Conservation (phyloP, 2,797 vertebrate genomes). For the Mormyrops boulengeri region DNA sequence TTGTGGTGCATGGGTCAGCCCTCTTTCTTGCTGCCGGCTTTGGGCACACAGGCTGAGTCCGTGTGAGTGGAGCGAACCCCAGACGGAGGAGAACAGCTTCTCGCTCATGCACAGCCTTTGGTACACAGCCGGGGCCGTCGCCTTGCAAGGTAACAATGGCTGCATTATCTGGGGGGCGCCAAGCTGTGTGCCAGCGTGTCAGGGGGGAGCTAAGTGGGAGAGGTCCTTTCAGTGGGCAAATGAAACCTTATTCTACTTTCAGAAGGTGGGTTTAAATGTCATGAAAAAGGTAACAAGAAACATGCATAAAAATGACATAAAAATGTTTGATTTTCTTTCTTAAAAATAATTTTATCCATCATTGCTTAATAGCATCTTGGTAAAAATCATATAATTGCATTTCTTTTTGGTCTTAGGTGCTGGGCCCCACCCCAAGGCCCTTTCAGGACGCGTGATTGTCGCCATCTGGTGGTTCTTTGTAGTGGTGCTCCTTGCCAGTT, state of each 20-base stretch:
- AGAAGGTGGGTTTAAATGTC: background rate
- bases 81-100: conserved; percentile 67
- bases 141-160: conserved; percentile 72
- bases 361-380: background rate
- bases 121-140: conserved; percentile 75
- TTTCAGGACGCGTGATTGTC: conserved; percentile 70
- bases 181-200: background rate
- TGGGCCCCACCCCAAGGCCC: conserved; percentile 71
- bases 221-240: background rate
- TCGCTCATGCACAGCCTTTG: conserved; percentile 77
- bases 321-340: background rate
- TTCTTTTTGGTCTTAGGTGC: conserved; percentile 54
- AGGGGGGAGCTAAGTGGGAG: background rate
- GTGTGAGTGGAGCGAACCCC: conserved; percentile 73
- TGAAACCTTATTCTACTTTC: background rate
- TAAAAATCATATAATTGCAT: background rate
- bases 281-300: background rate
- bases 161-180: background rate
- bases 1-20: background rate
- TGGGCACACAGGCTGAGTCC: conserved; percentile 71
- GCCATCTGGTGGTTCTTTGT: conserved; percentile 82
- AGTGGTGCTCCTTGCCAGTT: conserved; percentile 71
- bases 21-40: conserved; percentile 6
- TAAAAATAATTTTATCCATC: background rate
- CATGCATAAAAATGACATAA: background rate